Percentiles rank a stretch among this genome's conserved stretches.
These are phyloP conservation scores for Caradrina clavipalpis DNA, from an alignment of 2,888 invertebrate species.

Conservation along the genomic window DNA sequence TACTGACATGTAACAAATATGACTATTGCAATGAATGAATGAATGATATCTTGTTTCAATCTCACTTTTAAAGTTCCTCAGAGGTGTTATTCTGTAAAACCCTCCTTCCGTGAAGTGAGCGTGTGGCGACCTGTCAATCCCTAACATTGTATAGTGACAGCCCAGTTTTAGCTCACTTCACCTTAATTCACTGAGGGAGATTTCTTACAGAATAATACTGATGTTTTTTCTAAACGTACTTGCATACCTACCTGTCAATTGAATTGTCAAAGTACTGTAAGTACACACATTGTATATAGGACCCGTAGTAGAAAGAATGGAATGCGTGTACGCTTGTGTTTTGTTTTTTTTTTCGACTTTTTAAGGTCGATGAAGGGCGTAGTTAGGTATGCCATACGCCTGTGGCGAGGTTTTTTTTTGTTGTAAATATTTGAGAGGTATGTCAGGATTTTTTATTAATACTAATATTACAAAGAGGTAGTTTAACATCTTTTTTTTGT, in stretches of 20 bases:
- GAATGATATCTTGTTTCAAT: constrained; percentile 54
- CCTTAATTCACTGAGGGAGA: too few relatives aligned
- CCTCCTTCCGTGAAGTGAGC: too few relatives aligned
- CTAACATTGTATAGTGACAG: too few relatives aligned
- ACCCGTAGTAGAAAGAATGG: constrained; percentile 24
- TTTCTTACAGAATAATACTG: too few relatives aligned
- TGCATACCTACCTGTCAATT: constrained; percentile 26
- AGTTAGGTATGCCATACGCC: constrained; percentile 23
- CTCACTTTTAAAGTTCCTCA: constrained; percentile 21
- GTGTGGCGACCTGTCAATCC: too few relatives aligned
- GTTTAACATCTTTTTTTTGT: too few relatives aligned
- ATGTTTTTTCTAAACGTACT: constrained; percentile 27
- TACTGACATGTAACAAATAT: constrained; percentile 59
- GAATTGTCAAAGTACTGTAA: constrained; percentile 26
- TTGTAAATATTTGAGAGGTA: constrained; percentile 4
- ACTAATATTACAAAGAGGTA: constrained; percentile 8
- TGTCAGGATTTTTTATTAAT: constrained; percentile 1
- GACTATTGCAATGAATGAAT: constrained; percentile 50
- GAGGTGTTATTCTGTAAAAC: too few relatives aligned
- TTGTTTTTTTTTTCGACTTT: constrained; percentile 3
- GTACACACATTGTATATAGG: too few relatives aligned
- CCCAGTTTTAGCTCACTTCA: too few relatives aligned
- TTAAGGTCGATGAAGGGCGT: constrained; percentile 46
- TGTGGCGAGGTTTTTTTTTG: constrained; percentile 48
- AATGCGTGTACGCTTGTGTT: constrained; percentile 21